Evolutionary conservation across 2,113 vertebrate genomes (phyloP), one percentile per base, ranked within the genome.

Genomic region (Gadus chalcogrammus): DNA sequence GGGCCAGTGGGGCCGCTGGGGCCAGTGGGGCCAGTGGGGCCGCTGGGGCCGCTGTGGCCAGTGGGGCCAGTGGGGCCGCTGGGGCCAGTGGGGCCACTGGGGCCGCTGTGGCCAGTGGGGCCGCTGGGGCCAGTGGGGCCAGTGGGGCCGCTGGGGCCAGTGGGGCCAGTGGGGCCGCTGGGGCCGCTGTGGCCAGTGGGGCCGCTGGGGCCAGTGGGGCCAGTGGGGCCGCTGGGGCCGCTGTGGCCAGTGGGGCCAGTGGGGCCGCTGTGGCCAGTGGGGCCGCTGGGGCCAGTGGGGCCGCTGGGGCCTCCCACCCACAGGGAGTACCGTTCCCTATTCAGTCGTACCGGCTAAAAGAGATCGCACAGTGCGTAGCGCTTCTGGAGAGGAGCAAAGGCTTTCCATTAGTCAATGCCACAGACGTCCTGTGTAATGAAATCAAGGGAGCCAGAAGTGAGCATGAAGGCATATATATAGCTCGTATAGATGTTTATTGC

Each of bases 401-500:
- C 81, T 82, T 79, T 74, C 77, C 84, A 86, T 89, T 89, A 87
- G 79, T 88, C 82, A 89, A 69, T 78, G 86, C 75, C 84, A 83
- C 27, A 63, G 60, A 70, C 61, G 73, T 68, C 58, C 13, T 70
- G 69, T 80, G 75, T 80, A 82, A 77, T 79, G 83, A 74, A 83
- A 82, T 79, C 74, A 76, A 73, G 65, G 73, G 69, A 76, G 78
- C 72, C 69, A 55, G 53, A 16, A 13, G 53, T 16, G 68, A 80
- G 72, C 67, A 27, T 59, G 68, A 71, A 58, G 15, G 55, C n/a
- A 17, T 38, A 4, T 22, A 68, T 53, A 15, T 48, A 8, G 52
- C 18, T 18, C 52, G 18, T 5, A 20, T 55, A 16, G 42, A 55
- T 53, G 15, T 17, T 5, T 48, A 48, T 48, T 7, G 42, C 42